phyloP scores from a whole-genome alignment of 2,888 invertebrate species.

The Microdon myrmicae region DNA sequence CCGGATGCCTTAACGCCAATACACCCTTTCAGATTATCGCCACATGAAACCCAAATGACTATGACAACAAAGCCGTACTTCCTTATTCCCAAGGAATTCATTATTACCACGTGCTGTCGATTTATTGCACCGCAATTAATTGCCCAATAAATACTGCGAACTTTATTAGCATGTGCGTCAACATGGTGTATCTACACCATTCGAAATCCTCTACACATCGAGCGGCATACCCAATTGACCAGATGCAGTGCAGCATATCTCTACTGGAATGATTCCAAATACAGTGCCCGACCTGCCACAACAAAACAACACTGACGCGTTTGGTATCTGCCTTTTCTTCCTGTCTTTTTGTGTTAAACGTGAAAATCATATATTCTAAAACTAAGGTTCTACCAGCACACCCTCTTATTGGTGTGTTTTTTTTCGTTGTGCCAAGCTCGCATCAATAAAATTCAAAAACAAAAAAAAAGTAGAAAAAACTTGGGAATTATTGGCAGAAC shows the following conservation, averaged over 20 bases:
- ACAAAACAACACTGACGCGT: slow-evolving; percentile 16
- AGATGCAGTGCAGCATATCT: slow-evolving; percentile 8
- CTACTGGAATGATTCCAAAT: slow-evolving; percentile 44
- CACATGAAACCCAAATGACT: too few species aligned
- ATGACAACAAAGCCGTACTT: too few species aligned
- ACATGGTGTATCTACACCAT: slow-evolving; percentile 23
- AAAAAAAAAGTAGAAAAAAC: too few species aligned
- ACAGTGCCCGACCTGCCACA: slow-evolving; percentile 42
- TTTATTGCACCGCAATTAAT: slow-evolving; percentile 47
- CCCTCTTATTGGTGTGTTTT: slow-evolving; percentile 27
- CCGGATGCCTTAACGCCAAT: too few species aligned
- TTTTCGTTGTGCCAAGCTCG: slow-evolving; percentile 17
- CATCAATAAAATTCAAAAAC: slow-evolving; percentile 26
- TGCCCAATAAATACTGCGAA: slow-evolving; percentile 31
- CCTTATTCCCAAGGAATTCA: too few species aligned
- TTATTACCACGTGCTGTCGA: slow-evolving; percentile 29
- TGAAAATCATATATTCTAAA: neutral
- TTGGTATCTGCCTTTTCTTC: slow-evolving; percentile 22
- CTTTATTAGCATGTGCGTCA: slow-evolving; percentile 36
- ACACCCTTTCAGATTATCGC: too few species aligned
- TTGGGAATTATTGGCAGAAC: slow-evolving; percentile 51
- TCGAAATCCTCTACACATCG: slow-evolving; percentile 16
- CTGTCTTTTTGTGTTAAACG: slow-evolving; percentile 18
- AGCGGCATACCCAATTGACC: slow-evolving; percentile 3
- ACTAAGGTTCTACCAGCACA: slow-evolving; percentile 17